Conservation (phyloP, 1,140 invertebrate genomes). For the Oreohelix idahoensis region DNA sequence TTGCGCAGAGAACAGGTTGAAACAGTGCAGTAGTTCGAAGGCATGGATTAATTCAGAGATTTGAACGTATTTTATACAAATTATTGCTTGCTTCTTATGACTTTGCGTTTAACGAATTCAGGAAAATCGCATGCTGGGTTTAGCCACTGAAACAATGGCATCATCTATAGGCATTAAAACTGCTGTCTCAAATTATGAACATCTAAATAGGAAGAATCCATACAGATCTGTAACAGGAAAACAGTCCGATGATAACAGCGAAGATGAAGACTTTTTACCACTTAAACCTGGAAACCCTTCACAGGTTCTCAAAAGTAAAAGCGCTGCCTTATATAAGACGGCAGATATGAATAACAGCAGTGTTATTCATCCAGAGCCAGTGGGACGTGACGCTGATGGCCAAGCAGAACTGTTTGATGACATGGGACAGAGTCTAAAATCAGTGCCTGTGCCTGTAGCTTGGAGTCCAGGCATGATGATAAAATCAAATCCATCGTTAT, state of each 20-base stretch:
- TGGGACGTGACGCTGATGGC: background rate
- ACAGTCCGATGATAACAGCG: conserved; percentile 17
- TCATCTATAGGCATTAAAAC: background rate
- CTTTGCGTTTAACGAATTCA: too few species aligned
- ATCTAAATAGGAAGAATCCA: conserved; percentile 33
- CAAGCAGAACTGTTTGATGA: background rate
- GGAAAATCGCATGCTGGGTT: too few species aligned
- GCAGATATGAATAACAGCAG: background rate
- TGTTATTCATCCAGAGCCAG: too few species aligned
- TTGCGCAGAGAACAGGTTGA: too few species aligned
- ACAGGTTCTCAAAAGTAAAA: background rate
- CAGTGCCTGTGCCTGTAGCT: conserved; percentile 39
- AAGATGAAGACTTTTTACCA: conserved; percentile 16
- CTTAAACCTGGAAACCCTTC: background rate
- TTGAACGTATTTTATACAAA: too few species aligned
- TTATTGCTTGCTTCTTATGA: too few species aligned
- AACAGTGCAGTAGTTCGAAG: too few species aligned
- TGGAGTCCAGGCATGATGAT: conserved; percentile 40
- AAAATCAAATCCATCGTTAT: conserved; percentile 38
- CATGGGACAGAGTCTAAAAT: background rate
- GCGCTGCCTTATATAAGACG: background rate
- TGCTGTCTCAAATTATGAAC: conserved; percentile 40
- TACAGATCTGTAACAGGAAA: background rate
- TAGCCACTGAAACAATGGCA: conserved; percentile 30
- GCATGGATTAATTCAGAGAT: too few species aligned